Percentiles rank a stretch among this genome's conserved stretches.
phyloP scores from a whole-genome alignment of 2,113 vertebrate species.

The Aptenodytes patagonicus region DNA sequence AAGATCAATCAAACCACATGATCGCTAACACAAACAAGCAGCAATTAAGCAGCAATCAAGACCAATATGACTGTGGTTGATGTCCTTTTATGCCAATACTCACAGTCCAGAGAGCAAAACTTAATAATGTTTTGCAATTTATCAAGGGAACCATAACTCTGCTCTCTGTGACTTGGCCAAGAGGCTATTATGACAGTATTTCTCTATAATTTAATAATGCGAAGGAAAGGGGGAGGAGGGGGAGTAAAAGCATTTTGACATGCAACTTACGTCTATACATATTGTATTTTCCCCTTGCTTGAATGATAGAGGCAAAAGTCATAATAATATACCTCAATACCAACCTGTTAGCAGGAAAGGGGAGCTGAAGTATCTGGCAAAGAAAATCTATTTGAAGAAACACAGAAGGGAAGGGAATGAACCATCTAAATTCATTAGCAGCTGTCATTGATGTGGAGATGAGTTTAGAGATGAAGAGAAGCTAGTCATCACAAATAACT shows the following conservation, averaged over 20 bases:
- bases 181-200: constrained; percentile 50
- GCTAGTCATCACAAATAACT: constrained; percentile 14
- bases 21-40: constrained; percentile 67
- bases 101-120: constrained; percentile 51
- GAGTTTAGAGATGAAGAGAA: constrained; percentile 40
- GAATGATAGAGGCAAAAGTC: constrained; percentile 34
- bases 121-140: constrained; percentile 61
- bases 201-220: constrained; percentile 57
- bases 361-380: constrained; percentile 10
- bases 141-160: constrained; percentile 56
- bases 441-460: constrained; percentile 59
- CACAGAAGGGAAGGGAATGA: constrained; percentile 45
- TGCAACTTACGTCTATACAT: background rate
- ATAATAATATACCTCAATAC: background rate
- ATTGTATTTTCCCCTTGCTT: constrained; percentile 12
- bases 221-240: background rate
- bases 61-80: constrained; percentile 51
- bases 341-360: constrained; percentile 33
- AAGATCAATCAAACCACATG: constrained; percentile 68
- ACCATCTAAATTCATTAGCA: constrained; percentile 60
- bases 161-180: constrained; percentile 39
- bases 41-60: constrained; percentile 70
- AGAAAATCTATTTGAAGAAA: constrained; percentile 17
- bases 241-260: constrained; percentile 45
- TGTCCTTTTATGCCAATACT: constrained; percentile 63